A percentile compares a stretch with the other conserved stretches of the same genome.
These are phyloP conservation scores for Volucella zonaria DNA, from an alignment of 2,888 invertebrate species.

Conservation along the genomic window DNA sequence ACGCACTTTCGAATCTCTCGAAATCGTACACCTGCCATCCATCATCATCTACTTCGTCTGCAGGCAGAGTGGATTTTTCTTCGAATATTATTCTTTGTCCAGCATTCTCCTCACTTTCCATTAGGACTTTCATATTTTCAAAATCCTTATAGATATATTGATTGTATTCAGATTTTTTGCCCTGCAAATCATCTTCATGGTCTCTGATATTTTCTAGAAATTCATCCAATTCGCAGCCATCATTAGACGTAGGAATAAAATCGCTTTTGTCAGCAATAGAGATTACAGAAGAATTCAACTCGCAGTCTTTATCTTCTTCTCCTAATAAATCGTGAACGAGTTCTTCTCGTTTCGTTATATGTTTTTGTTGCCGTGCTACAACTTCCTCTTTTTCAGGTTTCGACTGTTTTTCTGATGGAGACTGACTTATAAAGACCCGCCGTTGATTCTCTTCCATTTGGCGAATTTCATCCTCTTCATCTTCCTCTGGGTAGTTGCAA, in stretches of 20 bases:
- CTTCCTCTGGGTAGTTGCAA: constrained; percentile 27
- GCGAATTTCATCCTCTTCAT: constrained; percentile 55
- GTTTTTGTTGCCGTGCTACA: background rate
- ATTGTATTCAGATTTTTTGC: constrained; percentile 78
- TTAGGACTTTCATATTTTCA: constrained; percentile 75
- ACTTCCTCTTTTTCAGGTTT: background rate
- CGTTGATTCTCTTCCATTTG: constrained; percentile 22
- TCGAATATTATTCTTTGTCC: constrained; percentile 70
- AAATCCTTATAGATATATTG: constrained; percentile 78
- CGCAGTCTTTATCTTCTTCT: constrained; percentile 73
- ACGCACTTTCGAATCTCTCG: constrained; percentile 78
- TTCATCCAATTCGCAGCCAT: constrained; percentile 78
- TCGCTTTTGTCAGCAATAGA: constrained; percentile 65
- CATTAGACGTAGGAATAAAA: constrained; percentile 16
- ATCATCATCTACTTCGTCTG: constrained; percentile 83
- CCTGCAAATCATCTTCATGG: constrained; percentile 78
- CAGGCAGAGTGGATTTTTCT: constrained; percentile 30
- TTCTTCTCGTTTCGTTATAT: constrained; percentile 73
- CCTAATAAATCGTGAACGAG: constrained; percentile 77
- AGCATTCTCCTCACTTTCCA: constrained; percentile 30
- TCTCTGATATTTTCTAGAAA: constrained; percentile 79
- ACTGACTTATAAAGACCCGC: constrained; percentile 15
- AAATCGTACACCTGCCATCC: constrained; percentile 84
- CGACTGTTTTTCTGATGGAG: background rate
- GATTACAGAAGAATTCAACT: constrained; percentile 43